These are phyloP conservation scores for Coreius guichenoti DNA, from an alignment of 2,797 vertebrate genomes.

Conservation along the genomic window DNA sequence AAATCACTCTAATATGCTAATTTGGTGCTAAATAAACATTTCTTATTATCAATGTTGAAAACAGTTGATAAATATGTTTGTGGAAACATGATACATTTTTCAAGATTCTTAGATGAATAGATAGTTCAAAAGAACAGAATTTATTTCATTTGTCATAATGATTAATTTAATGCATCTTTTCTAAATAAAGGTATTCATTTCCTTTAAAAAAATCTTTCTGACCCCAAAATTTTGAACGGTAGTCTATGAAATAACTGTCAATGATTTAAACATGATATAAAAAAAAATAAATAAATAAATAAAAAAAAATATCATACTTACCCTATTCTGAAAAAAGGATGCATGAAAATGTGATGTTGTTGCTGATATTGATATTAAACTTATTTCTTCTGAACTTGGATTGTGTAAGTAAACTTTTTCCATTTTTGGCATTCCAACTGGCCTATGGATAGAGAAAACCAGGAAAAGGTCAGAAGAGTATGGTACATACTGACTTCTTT, in stretches of 20 bases:
- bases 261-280: background rate
- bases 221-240: background rate
- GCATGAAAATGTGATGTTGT: conserved; percentile 99
- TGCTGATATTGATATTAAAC: conserved; percentile 99
- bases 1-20: background rate
- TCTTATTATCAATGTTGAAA: background rate
- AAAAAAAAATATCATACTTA: conserved; percentile 77
- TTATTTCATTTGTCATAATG: background rate
- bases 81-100: background rate
- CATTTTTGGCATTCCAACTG: conserved; percentile 99
- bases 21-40: background rate
- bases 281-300: no score
- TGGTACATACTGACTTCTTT: background rate
- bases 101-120: background rate
- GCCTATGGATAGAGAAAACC: conserved; percentile 77
- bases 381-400: conserved; percentile 99
- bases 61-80: background rate
- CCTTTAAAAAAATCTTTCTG: background rate
- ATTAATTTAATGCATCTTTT: background rate
- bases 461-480: background rate
- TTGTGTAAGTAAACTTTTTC: conserved; percentile 99
- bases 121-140: background rate
- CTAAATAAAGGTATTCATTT: background rate
- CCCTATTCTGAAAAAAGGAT: conserved; percentile 99
- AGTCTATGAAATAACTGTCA: background rate